Conservation (phyloP, 2,113 vertebrate genomes). For the Cyrtonyx montezumae region DNA sequence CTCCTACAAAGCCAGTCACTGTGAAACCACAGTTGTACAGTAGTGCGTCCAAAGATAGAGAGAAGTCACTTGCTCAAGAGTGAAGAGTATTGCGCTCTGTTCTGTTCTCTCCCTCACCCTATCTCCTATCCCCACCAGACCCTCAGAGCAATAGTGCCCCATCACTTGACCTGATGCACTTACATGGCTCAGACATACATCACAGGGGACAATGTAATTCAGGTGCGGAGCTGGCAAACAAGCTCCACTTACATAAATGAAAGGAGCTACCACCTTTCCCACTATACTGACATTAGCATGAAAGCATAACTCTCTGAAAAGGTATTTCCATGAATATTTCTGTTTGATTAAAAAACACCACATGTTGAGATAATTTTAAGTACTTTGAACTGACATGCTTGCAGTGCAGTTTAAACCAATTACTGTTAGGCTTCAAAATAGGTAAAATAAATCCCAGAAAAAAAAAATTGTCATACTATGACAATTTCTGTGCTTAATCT, state of each 20-base stretch:
- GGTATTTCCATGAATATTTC: background rate
- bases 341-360: background rate
- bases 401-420: background rate
- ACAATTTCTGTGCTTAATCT: background rate
- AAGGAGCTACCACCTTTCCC: background rate
- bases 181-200: accelerated
- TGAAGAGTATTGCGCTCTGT: background rate
- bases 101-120: background rate
- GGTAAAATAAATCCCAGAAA: background rate
- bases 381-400: background rate
- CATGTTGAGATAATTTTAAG: background rate
- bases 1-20: background rate
- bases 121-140: too few species aligned
- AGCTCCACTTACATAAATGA: background rate
- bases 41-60: background rate
- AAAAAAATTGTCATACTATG: background rate
- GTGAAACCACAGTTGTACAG: background rate
- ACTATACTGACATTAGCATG: background rate
- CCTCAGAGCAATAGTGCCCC: background rate
- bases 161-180: background rate
- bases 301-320: background rate
- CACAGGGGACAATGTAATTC: background rate
- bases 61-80: background rate
- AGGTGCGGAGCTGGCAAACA: background rate
- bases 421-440: background rate